phyloP scores from a whole-genome alignment of 2,888 invertebrate species.

The Acronicta leporina region DNA sequence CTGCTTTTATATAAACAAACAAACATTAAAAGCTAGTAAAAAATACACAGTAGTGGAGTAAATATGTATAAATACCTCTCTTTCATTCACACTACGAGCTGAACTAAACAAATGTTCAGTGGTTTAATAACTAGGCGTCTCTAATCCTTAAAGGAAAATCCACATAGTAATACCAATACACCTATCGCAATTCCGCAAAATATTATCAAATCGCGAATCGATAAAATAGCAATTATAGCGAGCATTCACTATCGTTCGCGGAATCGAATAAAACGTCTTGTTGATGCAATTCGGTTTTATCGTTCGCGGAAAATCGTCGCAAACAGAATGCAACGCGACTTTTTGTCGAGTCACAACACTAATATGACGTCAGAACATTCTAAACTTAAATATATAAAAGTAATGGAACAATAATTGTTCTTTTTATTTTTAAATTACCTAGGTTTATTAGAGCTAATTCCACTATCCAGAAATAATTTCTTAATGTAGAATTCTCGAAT shows the following conservation, averaged over 20 bases:
- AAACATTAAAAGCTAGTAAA: too few species aligned
- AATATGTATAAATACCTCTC: not conserved
- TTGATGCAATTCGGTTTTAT: conserved; percentile 47
- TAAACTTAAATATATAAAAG: not conserved
- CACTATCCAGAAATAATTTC: too few species aligned
- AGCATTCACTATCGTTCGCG: conserved; percentile 48
- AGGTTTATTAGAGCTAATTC: too few species aligned
- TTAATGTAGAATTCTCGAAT: too few species aligned
- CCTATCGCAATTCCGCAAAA: conserved; percentile 44
- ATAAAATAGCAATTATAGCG: conserved; percentile 50
- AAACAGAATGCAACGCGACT: conserved; percentile 36
- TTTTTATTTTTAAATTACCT: conserved; percentile 1
- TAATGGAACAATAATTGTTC: conserved; percentile 9
- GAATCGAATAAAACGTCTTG: conserved; percentile 48
- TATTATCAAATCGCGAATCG: conserved; percentile 49
- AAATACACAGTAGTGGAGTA: not conserved
- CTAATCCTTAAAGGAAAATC: conserved; percentile 27
- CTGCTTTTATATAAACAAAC: too few species aligned
- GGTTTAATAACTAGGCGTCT: conserved; percentile 17
- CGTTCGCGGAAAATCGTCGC: conserved; percentile 45
- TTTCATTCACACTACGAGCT: conserved; percentile 15
- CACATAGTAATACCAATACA: conserved; percentile 23
- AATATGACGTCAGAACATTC: conserved; percentile 28
- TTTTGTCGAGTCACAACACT: conserved; percentile 43
- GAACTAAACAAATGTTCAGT: not conserved